These are phyloP conservation scores for Fissipunctia ypsillon DNA, from an alignment of 2,888 invertebrate genomes.

Conservation along the genomic window DNA sequence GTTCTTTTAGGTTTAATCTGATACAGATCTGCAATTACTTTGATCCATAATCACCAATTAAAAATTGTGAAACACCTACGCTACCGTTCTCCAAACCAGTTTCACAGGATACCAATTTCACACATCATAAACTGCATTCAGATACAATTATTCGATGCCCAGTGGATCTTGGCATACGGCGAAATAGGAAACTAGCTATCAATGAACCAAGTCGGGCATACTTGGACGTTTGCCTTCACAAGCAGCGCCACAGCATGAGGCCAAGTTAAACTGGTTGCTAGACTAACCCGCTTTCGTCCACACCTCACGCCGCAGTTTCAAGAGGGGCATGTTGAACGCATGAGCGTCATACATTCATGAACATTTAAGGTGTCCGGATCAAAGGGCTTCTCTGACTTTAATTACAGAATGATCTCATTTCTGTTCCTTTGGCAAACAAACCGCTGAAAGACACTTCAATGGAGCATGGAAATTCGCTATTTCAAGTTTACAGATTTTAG, in stretches of 20 bases:
- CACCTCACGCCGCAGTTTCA: conserved; percentile 50
- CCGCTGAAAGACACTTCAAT: conserved; percentile 67
- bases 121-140: conserved; percentile 37
- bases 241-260: neutral
- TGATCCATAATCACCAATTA: conserved; percentile 5
- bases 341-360: conserved; percentile 78
- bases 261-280: neutral
- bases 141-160: conserved; percentile 1
- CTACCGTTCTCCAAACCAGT: conserved; percentile 23
- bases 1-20: conserved; percentile 5
- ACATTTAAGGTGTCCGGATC: conserved; percentile 82
- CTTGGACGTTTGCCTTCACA: neutral
- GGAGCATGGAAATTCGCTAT: conserved; percentile 30
- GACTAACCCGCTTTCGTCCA: conserved; percentile 45
- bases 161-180: neutral
- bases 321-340: conserved; percentile 74
- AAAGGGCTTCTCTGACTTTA: conserved; percentile 80
- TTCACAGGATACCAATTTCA: conserved; percentile 52
- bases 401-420: conserved; percentile 74
- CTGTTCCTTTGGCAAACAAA: conserved; percentile 57
- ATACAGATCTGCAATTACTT: conserved; percentile 22
- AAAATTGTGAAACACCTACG: neutral
- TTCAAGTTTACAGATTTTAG: conserved; percentile 11
- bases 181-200: neutral
- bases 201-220: neutral